Base-by-base conservation (phyloP, 2,888 invertebrate species). In the Creontiades dilutus region DNA sequence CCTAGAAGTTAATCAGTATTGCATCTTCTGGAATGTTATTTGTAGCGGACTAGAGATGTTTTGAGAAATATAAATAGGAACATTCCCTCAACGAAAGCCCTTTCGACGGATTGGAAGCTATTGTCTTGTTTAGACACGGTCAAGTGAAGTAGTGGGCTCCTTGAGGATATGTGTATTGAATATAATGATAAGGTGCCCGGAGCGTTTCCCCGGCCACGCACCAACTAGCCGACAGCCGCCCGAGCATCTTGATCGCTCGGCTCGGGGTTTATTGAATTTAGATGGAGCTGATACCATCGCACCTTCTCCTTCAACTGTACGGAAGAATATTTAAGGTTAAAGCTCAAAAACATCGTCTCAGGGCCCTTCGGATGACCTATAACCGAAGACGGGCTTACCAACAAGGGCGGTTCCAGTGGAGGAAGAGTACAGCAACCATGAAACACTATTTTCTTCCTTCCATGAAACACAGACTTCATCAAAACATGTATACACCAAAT, bases 91-190 rank as follows among this genome's bases (percentile, higher is more conserved):
- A 37, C 3, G 37, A 37, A 37, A 37, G 37, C 2, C n/a, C 2
- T 37, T 37, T 37, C 37, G 37, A 4, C 37, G 2, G 7, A 7
- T 37, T 37, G 68, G 68, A 68, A 68, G 68, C 68, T 68, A 57
- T 57, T 27, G 68, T 68, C 27, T 68, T 68, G 23, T 68, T 68
- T 68, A 9, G 23, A 0, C 68, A n/a, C 16, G 57, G 57, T 23
- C 68, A 68, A 68, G 68, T 68, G 23, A 68, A 68, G 68, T 68
- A 68, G 68, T 68, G 68, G 13, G 68, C 68, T 68, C 68, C 68
- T 68, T 68, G 68, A 68, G 68, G 68, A 19, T 68, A 27, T 68
- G 68, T 68, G 68, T 68, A 68, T 68, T 68, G 68, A 68, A 68
- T 68, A 68, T 68, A 68, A 68, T 68, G 68, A 68, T 68, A 27